These are phyloP conservation scores for Melieria omissa DNA, from an alignment of 2,888 invertebrate species.

Conservation along the genomic window DNA sequence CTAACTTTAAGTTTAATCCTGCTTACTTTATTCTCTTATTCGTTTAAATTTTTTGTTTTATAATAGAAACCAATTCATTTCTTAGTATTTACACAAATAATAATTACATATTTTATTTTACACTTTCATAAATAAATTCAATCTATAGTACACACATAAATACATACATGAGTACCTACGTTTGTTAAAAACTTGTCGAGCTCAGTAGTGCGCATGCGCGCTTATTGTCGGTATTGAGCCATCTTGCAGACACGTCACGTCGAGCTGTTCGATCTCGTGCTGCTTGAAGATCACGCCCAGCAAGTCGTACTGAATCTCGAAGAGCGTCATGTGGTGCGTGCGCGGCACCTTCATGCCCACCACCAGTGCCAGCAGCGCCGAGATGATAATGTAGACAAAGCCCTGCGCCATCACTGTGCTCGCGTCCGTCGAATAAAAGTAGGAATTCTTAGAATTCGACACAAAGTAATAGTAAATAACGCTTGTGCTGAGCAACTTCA, in stretches of 20 bases:
- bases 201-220: conserved; percentile 39
- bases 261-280: conserved; percentile 63
- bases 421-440: conserved; percentile 58
- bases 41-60: too few relatives aligned
- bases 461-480: conserved; percentile 60
- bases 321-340: conserved; percentile 55
- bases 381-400: conserved; percentile 60
- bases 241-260: conserved; percentile 60
- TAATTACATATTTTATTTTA: neutral
- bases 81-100: too few relatives aligned
- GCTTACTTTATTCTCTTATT: too few relatives aligned
- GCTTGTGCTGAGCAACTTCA: conserved; percentile 54
- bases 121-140: neutral
- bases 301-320: conserved; percentile 60
- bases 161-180: neutral
- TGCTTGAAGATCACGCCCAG: conserved; percentile 62
- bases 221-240: conserved; percentile 62
- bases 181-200: neutral
- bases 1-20: too few relatives aligned
- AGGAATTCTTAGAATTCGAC: conserved; percentile 55
- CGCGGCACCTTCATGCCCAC: conserved; percentile 61
- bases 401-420: conserved; percentile 61
- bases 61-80: too few relatives aligned
- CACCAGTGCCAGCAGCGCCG: conserved; percentile 56
- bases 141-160: neutral